Evolutionary conservation across 2,888 invertebrate species (phyloP).

Genomic region (Endotricha flammealis): DNA sequence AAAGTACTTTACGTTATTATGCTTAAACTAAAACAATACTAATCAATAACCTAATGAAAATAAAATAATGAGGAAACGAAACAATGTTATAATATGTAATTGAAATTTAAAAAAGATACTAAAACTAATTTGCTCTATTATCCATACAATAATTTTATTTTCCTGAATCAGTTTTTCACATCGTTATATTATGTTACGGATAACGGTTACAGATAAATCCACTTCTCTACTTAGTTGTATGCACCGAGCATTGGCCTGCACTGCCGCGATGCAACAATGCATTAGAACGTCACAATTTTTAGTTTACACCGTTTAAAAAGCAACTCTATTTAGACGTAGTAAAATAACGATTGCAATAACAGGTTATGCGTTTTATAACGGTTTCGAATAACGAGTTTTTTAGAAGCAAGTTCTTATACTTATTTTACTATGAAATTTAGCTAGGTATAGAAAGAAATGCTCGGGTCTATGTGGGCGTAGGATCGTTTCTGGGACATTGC

Average conservation of each 20-base stretch:
- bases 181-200: conserved; percentile 22
- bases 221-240: conserved; percentile 75
- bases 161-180: too few relatives aligned
- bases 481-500: conserved; percentile 70
- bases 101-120: too few relatives aligned
- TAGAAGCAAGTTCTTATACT: conserved; percentile 73
- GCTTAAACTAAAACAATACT: too few relatives aligned
- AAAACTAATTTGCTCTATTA: too few relatives aligned
- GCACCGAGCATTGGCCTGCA: conserved; percentile 78
- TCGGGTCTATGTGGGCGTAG: conserved; percentile 59
- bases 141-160: too few relatives aligned
- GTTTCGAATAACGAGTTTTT: conserved; percentile 38
- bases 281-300: conserved; percentile 36
- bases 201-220: conserved; percentile 35
- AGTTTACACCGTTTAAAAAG: conserved; percentile 18
- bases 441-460: conserved; percentile 75
- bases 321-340: conserved; percentile 5
- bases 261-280: conserved; percentile 41
- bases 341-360: conserved; percentile 11
- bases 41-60: too few relatives aligned
- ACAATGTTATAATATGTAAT: too few relatives aligned
- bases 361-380: not conserved
- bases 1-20: too few relatives aligned
- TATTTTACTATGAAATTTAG: conserved; percentile 77
- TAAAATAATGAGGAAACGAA: too few relatives aligned